Base-by-base conservation (phyloP, 2,888 invertebrate genomes). In the Eristalinus sepulchralis region DNA sequence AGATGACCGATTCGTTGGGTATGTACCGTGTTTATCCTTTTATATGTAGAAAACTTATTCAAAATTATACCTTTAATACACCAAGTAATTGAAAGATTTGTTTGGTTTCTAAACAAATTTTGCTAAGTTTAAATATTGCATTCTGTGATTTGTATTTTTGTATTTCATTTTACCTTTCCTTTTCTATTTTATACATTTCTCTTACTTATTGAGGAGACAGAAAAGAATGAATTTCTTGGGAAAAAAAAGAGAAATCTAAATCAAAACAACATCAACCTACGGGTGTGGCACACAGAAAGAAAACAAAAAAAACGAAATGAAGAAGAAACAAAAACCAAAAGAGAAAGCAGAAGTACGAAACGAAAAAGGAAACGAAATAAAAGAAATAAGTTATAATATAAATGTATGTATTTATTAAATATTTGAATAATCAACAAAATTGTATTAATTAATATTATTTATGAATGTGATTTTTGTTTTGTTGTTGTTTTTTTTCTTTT, bases 391-490 rank as follows among this genome's bases (percentile, higher is more conserved):
- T 66, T 71, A 75, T 86, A 83, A 83, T 81, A 83, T 78, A 83
- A 83, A 75, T 82, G 78, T 78, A 90, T 89, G 89, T 90, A 90
- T 90, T 90, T 90, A 90, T 90, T 91, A 90, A 91, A 90, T 90
- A 89, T 90, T 91, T 91, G 90, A 91, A 92, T 92, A 91, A 90
- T 91, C 91, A 91, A 92, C 92, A 91, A 91, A 90, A 92, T 91
- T 47, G 91, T 63, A 83, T 77, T 83, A 77, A 80, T 88, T 84
- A 88, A 70, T 79, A 83, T 82, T 82, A 83, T 78, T 70, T 87
- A 57, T 87, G 55, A 80, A 84, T 85, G 78, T 78, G 27, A 3
- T 3, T 89, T 90, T 89, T 88, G 89, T 89, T 89, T 88, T 88
- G 47, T 36, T 75, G 88, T 88, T 60, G 88, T 81, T 83, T 82